Evolutionary conservation across 1,140 invertebrate genomes (phyloP).

Genomic region (Chymomyza costata): DNA sequence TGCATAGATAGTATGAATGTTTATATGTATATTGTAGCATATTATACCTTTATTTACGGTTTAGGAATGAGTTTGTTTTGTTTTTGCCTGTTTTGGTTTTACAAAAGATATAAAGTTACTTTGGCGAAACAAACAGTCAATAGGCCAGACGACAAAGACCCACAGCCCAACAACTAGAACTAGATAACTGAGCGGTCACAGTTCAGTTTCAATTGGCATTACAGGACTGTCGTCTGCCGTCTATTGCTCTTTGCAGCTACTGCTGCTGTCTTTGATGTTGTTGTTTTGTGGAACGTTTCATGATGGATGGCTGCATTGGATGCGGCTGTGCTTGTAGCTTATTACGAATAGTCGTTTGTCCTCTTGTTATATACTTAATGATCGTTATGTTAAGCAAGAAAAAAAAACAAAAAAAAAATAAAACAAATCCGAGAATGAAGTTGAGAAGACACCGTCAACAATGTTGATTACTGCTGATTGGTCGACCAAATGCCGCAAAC

Average conservation of each 20-base stretch:
- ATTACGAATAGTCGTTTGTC: neutral
- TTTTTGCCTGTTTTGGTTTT: constrained; percentile 1
- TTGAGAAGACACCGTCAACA: constrained; percentile 16
- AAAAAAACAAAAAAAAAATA: constrained; percentile 6
- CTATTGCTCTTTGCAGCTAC: constrained; percentile 5
- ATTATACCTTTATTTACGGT: constrained; percentile 6
- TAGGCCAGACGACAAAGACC: constrained; percentile 4
- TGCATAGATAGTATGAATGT: too few relatives aligned
- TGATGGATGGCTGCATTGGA: constrained; percentile 17
- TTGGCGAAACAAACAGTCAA: constrained; percentile 2
- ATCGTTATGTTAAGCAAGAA: neutral
- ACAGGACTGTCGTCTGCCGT: neutral
- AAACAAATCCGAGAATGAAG: constrained; percentile 3
- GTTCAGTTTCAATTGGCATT: constrained; percentile 2
- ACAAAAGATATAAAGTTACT: neutral
- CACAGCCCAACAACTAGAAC: constrained; percentile 3
- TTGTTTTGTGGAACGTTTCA: constrained; percentile 18
- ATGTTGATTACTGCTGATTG: constrained; percentile 8
- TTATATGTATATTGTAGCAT: too few relatives aligned
- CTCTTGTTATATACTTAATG: neutral
- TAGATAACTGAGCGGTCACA: constrained; percentile 19
- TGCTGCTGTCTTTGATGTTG: constrained; percentile 6
- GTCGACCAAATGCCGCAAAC: constrained; percentile 1
- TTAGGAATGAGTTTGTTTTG: constrained; percentile 32
- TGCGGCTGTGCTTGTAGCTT: constrained; percentile 8